Percentiles rank a stretch among this genome's conserved stretches.
phyloP scores from a whole-genome alignment of 2,888 invertebrate genomes.

The Lepidochrysops patricia region DNA sequence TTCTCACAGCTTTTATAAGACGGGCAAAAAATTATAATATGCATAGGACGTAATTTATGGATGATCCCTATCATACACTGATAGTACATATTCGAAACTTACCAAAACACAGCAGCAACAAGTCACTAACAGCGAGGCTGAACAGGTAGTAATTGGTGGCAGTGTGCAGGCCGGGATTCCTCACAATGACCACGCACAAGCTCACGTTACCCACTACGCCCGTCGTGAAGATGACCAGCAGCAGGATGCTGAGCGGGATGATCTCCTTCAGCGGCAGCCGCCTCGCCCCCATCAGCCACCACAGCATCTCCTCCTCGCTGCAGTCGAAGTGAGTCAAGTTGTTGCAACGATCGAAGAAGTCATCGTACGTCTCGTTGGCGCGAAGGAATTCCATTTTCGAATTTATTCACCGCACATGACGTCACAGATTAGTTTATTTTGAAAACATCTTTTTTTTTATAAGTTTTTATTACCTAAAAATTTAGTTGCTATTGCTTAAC shows the following conservation, averaged over 20 bases:
- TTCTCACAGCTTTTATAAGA: too few relatives aligned
- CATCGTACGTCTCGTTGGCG: constrained; percentile 52
- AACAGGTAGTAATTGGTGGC: constrained; percentile 95
- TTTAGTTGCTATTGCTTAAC: too few relatives aligned
- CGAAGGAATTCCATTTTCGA: constrained; percentile 50
- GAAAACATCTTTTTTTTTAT: not conserved
- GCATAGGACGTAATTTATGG: too few relatives aligned
- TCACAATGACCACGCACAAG: constrained; percentile 89
- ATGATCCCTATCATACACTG: too few relatives aligned
- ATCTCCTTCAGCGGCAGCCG: constrained; percentile 73
- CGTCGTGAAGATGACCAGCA: constrained; percentile 85
- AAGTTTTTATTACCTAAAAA: not conserved
- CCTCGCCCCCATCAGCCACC: constrained; percentile 76
- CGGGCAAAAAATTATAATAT: too few relatives aligned
- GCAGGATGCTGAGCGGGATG: constrained; percentile 79
- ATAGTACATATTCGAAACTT: constrained; percentile 45
- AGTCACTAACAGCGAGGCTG: constrained; percentile 90
- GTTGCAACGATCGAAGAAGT: constrained; percentile 61
- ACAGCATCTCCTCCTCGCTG: constrained; percentile 74
- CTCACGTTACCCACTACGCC: constrained; percentile 89
- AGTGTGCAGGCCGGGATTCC: constrained; percentile 87
- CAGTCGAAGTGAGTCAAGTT: constrained; percentile 71
- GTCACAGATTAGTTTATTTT: not conserved
- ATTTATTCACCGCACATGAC: too few relatives aligned
- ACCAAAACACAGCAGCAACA: constrained; percentile 87